phyloP scores from a whole-genome alignment of 2,113 vertebrate species.

The Hemiscyllium ocellatum region DNA sequence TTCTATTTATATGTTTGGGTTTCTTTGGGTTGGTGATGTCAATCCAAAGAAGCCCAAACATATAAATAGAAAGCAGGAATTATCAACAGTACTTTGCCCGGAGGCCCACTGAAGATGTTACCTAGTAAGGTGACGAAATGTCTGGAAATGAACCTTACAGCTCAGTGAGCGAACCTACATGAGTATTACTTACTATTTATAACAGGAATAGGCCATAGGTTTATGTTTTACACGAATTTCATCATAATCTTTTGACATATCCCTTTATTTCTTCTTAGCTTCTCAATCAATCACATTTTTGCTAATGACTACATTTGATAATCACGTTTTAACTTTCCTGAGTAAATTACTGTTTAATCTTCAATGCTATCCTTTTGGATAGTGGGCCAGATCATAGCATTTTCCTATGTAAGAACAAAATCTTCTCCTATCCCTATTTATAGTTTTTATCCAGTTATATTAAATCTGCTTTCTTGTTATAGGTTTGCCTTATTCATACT shows the following conservation, averaged over 20 bases:
- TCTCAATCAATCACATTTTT: background rate
- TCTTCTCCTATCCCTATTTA: background rate
- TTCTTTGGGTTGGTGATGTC: too few relatives aligned
- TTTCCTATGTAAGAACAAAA: background rate
- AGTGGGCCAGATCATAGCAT: background rate
- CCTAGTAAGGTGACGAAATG: too few relatives aligned
- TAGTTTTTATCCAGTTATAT: too few relatives aligned
- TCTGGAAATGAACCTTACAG: too few relatives aligned
- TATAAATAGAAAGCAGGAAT: too few relatives aligned
- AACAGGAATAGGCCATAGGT: background rate
- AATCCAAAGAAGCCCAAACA: too few relatives aligned
- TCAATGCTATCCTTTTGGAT: background rate
- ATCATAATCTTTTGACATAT: background rate
- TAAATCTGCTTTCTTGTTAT: background rate
- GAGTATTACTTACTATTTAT: background rate
- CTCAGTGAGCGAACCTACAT: background rate
- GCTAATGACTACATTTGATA: background rate
- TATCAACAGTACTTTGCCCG: too few relatives aligned
- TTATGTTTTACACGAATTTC: background rate
- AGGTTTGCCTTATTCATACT: background rate
- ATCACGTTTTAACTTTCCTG: background rate
- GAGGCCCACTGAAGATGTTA: too few relatives aligned
- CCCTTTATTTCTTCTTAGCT: background rate
- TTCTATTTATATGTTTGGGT: too few relatives aligned
- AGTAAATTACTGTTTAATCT: background rate